A percentile compares a stretch with the other conserved stretches of the same genome.
These are phyloP conservation scores for Limnephilus marmoratus DNA, from an alignment of 2,888 invertebrate species.

Conservation along the genomic window DNA sequence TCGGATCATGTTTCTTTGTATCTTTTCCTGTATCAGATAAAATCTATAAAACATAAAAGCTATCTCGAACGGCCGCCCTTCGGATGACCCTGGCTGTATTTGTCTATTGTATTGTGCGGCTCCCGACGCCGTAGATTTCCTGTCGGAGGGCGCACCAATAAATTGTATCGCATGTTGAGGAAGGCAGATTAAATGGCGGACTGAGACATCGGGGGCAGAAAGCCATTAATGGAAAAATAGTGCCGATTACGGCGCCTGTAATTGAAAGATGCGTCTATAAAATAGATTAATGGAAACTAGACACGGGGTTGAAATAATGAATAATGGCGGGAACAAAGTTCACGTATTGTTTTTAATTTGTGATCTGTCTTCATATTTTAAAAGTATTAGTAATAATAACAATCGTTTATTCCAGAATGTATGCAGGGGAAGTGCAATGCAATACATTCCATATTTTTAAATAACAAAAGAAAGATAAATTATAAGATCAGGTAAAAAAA, in stretches of 20 bases:
- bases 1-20: neutral
- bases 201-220: constrained; percentile 31
- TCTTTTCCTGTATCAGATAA: neutral
- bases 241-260: constrained; percentile 48
- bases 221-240: constrained; percentile 44
- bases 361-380: neutral
- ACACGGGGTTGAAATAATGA: neutral
- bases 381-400: too few species aligned
- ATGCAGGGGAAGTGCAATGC: too few species aligned
- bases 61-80: neutral
- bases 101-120: constrained; percentile 39
- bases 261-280: constrained; percentile 46
- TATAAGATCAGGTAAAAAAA: too few species aligned
- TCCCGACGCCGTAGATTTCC: constrained; percentile 36
- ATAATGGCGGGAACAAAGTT: neutral
- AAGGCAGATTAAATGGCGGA: constrained; percentile 42
- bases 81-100: constrained; percentile 15
- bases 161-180: constrained; percentile 52
- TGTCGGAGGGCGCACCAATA: constrained; percentile 43
- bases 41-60: neutral
- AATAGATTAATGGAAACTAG: constrained; percentile 24
- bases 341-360: neutral
- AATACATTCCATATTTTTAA: too few species aligned
- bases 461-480: too few species aligned
- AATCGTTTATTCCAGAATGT: too few species aligned